These are phyloP conservation scores for Montipora sp. DNA, from an alignment of 64 coral and sea anemone genomes.

Conservation along the genomic window DNA sequence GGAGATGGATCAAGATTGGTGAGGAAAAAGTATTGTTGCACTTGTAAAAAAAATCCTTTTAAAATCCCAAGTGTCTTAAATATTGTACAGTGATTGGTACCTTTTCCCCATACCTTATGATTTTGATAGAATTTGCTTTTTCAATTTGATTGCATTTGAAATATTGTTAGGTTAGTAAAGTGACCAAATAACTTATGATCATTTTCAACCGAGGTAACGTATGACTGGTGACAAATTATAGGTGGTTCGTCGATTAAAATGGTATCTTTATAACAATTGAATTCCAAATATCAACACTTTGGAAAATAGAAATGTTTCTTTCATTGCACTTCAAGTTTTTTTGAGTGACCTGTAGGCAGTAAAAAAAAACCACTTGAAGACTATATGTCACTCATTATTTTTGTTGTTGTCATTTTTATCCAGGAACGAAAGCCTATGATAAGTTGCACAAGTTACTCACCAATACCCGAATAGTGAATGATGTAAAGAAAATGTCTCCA, in stretches of 20 bases:
- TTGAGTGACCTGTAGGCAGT: neutral
- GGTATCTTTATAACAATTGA: neutral
- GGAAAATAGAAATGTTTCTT: neutral
- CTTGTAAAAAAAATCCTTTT: neutral
- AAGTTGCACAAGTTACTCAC: slow-evolving; percentile 6
- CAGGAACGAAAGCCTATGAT: slow-evolving; percentile 25
- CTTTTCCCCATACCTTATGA: neutral
- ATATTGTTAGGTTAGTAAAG: neutral
- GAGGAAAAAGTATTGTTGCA: neutral
- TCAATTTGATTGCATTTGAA: neutral
- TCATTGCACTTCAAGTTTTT: neutral
- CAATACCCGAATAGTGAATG: neutral
- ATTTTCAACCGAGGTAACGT: no score
- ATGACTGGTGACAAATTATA: neutral
- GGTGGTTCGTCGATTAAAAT: neutral
- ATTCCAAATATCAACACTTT: neutral
- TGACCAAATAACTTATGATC: neutral
- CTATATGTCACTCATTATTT: neutral
- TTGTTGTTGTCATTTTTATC: neutral
- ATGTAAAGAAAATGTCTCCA: slow-evolving; percentile 7
- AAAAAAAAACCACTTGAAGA: neutral
- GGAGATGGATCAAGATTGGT: neutral
- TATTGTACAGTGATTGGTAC: neutral
- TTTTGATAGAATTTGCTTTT: neutral
- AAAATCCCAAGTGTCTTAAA: neutral